Evolutionary conservation across 1,140 invertebrate genomes (phyloP), one percentile per base, ranked within the genome.

Genomic region (Platyura marginata): DNA sequence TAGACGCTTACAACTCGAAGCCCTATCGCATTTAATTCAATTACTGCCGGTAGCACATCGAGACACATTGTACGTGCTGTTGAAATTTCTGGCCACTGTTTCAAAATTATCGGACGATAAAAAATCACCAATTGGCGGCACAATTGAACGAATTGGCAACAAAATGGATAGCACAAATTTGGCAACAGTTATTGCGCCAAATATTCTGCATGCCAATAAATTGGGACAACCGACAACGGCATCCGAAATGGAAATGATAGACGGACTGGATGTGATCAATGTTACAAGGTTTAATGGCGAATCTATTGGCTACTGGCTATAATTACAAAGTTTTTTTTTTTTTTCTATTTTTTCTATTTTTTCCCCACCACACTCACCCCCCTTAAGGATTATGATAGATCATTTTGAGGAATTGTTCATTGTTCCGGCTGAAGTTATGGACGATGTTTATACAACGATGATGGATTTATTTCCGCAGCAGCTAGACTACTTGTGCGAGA

Each of bases 151-250:
- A 13, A 41, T 11, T 42, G 90, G 89, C 2, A 93, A 93, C 65
- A 92, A 88, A 68, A 95, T 95, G 89, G 86, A 92, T 57, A 76
- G 81, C 10, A 80, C 75, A 33, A 94, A 92, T 61, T 64, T 95
- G 45, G 89, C 90, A 1, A 94, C 88, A 3, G 72, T 94, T 19
- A 90, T 95, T 61, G 90, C 89, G 2, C 90, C 90, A 1, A 94
- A 93, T 58, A 86, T 95, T 51, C 70, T 94, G 35, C 86, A 91
- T 51, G 77, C 79, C 45, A 79, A 75, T 50, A n/a, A n/a, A n/a
- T n/a, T n/a, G n/a, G n/a, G n/a, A n/a, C n/a, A n/a, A n/a, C n/a
- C n/a, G n/a, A 71, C 71, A 19, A 68, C 69, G 29, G 29, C 19
- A 11, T 35, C 2, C 2, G 19, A 20, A 18, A 36, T 18, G 21